Percentiles rank a stretch among this genome's conserved stretches.
Conservation (phyloP, 1,140 invertebrate species). For the Ips nitidus region DNA sequence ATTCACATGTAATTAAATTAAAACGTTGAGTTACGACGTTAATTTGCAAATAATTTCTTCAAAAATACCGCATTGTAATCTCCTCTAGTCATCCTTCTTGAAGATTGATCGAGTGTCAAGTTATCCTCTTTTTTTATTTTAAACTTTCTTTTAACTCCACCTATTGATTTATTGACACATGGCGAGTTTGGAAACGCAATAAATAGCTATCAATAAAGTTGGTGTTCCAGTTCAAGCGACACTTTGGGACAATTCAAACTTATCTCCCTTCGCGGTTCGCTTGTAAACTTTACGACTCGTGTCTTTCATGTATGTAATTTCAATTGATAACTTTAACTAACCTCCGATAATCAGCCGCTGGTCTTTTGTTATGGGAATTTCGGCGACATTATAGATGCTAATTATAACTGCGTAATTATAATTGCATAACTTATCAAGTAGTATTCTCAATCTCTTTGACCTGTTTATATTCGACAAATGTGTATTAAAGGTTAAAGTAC, state of each 20-base stretch:
- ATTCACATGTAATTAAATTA: too few species aligned
- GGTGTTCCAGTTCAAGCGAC: too few species aligned
- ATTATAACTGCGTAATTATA: constrained; percentile 24
- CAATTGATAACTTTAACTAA: neutral
- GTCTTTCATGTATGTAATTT: neutral
- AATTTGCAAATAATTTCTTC: neutral
- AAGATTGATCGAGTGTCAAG: constrained; percentile 17
- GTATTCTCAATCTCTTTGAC: constrained; percentile 12
- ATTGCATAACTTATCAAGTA: constrained; percentile 14
- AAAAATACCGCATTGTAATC: constrained; percentile 7
- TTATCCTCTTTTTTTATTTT: constrained; percentile 9
- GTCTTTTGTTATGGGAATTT: constrained; percentile 4
- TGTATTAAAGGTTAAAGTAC: constrained; percentile 28
- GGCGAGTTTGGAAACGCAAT: neutral
- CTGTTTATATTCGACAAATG: constrained; percentile 6
- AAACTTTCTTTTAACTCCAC: neutral
- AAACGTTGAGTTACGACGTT: neutral
- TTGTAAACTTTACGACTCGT: neutral
- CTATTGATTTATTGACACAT: constrained; percentile 13
- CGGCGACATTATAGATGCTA: constrained; percentile 7
- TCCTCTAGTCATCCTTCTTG: neutral
- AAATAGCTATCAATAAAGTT: constrained; percentile 3
- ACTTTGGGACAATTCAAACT: too few species aligned
- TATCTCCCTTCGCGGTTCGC: neutral
- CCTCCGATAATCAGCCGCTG: neutral